Evolutionary conservation across 2,888 invertebrate genomes (phyloP).

Genomic region (Tetramorium bicarinatum): DNA sequence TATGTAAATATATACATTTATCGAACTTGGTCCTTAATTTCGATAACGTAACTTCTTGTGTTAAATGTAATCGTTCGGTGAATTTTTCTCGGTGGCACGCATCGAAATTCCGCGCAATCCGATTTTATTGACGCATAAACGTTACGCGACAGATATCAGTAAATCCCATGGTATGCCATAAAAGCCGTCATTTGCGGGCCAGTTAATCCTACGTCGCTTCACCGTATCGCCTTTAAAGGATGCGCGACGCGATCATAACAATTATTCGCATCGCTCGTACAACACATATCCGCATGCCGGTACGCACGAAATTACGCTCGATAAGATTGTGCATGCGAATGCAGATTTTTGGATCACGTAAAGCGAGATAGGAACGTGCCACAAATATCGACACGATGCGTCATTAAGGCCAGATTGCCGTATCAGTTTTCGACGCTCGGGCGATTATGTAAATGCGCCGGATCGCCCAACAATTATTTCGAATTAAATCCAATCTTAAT

Average conservation of each 20-base stretch:
- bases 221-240: conserved; percentile 60
- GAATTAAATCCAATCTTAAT: conserved; percentile 73
- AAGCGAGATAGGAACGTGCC: conserved; percentile 70
- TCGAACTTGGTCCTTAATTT: background rate
- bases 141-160: conserved; percentile 43
- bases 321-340: conserved; percentile 11
- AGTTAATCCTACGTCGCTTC: conserved; percentile 54
- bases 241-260: conserved; percentile 56
- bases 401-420: conserved; percentile 53
- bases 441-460: conserved; percentile 70
- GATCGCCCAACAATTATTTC: conserved; percentile 67
- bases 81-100: conserved; percentile 14
- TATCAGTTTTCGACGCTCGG: conserved; percentile 69
- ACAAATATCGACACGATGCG: conserved; percentile 69
- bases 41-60: background rate
- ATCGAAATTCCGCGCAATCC: conserved; percentile 33
- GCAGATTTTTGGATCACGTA: conserved; percentile 75
- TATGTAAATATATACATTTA: background rate
- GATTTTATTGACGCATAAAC: conserved; percentile 46
- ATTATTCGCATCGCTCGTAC: conserved; percentile 56
- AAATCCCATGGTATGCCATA: conserved; percentile 28
- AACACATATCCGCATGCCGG: background rate
- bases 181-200: conserved; percentile 12
- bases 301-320: conserved; percentile 22
- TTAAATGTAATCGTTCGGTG: background rate